Percentiles rank a stretch among this genome's conserved stretches.
These are phyloP conservation scores for Serrognathus titanus DNA, from an alignment of 2,888 invertebrate species.

Conservation along the genomic window DNA sequence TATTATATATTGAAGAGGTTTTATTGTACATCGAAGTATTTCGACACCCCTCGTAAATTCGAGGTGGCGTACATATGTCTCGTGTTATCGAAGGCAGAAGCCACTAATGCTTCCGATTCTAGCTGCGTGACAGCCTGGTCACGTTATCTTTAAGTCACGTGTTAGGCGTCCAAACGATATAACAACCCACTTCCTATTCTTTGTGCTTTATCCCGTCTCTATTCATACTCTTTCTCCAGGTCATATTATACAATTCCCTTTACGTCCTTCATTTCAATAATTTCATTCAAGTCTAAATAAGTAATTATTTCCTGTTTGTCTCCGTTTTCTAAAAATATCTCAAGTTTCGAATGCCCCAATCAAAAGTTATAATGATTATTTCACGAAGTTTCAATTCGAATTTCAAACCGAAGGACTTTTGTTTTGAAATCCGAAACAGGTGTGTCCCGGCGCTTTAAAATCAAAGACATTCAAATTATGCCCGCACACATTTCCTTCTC, in stretches of 20 bases:
- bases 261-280: no score
- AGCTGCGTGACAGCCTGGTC: constrained; percentile 23
- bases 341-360: no score
- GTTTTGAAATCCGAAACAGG: no score
- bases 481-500: no score
- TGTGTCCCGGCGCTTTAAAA: no score
- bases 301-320: background rate
- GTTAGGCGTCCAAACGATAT: constrained; percentile 24
- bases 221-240: background rate
- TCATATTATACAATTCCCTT: background rate
- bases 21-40: constrained; percentile 17
- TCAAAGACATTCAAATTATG: no score
- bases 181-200: constrained; percentile 20
- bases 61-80: constrained; percentile 28
- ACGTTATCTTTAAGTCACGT: constrained; percentile 29
- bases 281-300: background rate
- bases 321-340: no score
- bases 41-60: constrained; percentile 18
- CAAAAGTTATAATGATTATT: no score
- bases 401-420: no score
- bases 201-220: constrained; percentile 7
- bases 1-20: no score
- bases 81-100: constrained; percentile 23
- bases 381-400: no score
- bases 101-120: constrained; percentile 23